Conservation (phyloP, 2,888 invertebrate genomes). For the Fissipunctia ypsillon region DNA sequence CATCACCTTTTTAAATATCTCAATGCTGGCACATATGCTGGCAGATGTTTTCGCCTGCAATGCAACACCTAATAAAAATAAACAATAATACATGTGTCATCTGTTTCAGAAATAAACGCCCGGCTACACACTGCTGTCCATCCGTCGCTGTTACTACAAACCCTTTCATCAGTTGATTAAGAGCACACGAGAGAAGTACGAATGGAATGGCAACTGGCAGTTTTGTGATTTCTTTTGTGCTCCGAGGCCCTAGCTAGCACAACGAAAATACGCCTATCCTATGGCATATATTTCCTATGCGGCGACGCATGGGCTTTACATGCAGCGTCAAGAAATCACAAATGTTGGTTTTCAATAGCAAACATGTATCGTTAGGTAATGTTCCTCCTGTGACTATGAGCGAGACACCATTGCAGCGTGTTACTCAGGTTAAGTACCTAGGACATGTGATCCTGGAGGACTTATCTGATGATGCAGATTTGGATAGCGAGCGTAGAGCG, state of each 20-base stretch:
- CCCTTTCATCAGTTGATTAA: constrained; percentile 10
- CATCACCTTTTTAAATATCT: constrained; percentile 32
- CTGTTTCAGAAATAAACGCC: constrained; percentile 26
- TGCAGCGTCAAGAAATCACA: too few species aligned
- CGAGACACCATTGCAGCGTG: too few species aligned
- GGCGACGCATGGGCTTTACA: too few species aligned
- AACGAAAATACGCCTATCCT: background rate
- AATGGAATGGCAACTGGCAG: background rate
- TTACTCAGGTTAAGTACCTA: too few species aligned
- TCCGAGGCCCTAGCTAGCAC: background rate
- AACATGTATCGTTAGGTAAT: too few species aligned
- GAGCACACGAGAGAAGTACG: background rate
- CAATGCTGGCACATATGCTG: constrained; percentile 27
- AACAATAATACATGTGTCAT: constrained; percentile 33
- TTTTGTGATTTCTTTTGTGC: background rate
- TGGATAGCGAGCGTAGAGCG: too few species aligned
- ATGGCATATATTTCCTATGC: too few species aligned
- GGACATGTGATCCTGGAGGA: too few species aligned
- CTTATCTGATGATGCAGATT: too few species aligned
- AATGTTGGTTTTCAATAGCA: too few species aligned
- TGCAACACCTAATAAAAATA: constrained; percentile 31
- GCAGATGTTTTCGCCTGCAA: constrained; percentile 21
- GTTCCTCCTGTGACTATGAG: too few species aligned
- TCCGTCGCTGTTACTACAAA: constrained; percentile 3
- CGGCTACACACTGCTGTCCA: background rate